These are phyloP conservation scores for Nomada ruficornis DNA, from an alignment of 2,888 invertebrate genomes.

Conservation along the genomic window DNA sequence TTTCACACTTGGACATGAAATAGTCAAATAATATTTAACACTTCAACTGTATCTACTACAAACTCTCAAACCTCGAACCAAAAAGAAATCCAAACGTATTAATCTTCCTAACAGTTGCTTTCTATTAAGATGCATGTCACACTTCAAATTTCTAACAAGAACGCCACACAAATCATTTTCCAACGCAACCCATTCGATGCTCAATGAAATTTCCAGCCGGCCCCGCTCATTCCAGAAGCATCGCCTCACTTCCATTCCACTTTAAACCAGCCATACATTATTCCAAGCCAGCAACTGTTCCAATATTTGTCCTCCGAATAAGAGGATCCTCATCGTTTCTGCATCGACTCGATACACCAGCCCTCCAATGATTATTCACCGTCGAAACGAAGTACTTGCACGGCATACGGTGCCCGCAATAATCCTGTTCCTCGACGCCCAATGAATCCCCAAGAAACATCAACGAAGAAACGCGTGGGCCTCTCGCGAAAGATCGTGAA, in stretches of 20 bases:
- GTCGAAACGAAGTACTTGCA: slow-evolving; percentile 9
- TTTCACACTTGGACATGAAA: too few relatives aligned
- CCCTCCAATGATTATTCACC: slow-evolving; percentile 34
- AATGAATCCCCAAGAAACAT: slow-evolving; percentile 8
- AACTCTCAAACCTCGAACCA: too few relatives aligned
- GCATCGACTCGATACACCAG: background rate
- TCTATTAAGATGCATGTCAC: too few relatives aligned
- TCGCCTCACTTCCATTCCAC: background rate
- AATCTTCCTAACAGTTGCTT: too few relatives aligned
- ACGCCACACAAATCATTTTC: too few relatives aligned
- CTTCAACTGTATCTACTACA: too few relatives aligned
- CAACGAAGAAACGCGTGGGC: background rate
- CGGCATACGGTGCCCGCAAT: slow-evolving; percentile 4
- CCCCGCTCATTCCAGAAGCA: background rate
- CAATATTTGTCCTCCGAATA: slow-evolving; percentile 8
- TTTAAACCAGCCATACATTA: slow-evolving; percentile 2
- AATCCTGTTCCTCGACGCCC: slow-evolving; percentile 6
- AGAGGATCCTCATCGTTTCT: background rate
- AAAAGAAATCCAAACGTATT: too few relatives aligned
- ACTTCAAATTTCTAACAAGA: too few relatives aligned
- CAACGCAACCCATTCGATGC: too few relatives aligned
- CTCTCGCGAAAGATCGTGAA: slow-evolving; percentile 27
- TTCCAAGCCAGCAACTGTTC: slow-evolving; percentile 5
- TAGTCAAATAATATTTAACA: too few relatives aligned
- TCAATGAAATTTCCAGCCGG: too few relatives aligned